Base-by-base conservation (phyloP, 1,140 invertebrate species). In the Musca domestica region DNA sequence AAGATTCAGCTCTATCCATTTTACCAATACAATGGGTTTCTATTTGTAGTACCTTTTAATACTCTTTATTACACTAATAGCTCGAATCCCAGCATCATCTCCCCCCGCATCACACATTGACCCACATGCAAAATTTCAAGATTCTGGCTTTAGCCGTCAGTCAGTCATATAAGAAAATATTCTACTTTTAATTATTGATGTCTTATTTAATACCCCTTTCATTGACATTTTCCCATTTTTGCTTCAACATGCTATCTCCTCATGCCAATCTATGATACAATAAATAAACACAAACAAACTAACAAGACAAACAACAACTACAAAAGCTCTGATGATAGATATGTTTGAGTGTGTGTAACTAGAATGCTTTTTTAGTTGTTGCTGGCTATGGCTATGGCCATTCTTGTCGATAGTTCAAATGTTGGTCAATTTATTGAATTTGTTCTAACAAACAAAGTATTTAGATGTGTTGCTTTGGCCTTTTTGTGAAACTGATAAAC, bases 381-480 rank as follows among this genome's bases (percentile, higher is more conserved):
- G 34, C 4, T 41, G n/a, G 4, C 34, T 5, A 41, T 17, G 19
- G 48, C 17, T 51, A 41, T 17, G 19, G 48, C 17, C 20, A 0
- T 51, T 69, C 74, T 74, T 71, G 70, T 75, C 74, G 68, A 74
- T 77, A 71, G 76, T 73, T 77, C 77, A 74, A 77, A 77, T 77
- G 76, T 77, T 77, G 76, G 76, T 77, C 76, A 77, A 77, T 77
- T 77, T 77, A 77, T 77, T 77, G 76, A 76, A 77, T 76, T 77
- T 76, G 76, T 76, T 72, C 73, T 76, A 74, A 71, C 47, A 34
- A 58, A 34, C 52, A 54, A 41, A 41, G 34, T 41, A 41, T 41
- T 67, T 25, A 23, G 25, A 22, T 17, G 34, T 66, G 54, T 10
- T 64, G 30, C 14, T 17, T 47, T 20, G 22, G 22, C 6, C 27